These are phyloP conservation scores for Geotrupes spiniger DNA, from an alignment of 2,888 invertebrate species.

Conservation along the genomic window DNA sequence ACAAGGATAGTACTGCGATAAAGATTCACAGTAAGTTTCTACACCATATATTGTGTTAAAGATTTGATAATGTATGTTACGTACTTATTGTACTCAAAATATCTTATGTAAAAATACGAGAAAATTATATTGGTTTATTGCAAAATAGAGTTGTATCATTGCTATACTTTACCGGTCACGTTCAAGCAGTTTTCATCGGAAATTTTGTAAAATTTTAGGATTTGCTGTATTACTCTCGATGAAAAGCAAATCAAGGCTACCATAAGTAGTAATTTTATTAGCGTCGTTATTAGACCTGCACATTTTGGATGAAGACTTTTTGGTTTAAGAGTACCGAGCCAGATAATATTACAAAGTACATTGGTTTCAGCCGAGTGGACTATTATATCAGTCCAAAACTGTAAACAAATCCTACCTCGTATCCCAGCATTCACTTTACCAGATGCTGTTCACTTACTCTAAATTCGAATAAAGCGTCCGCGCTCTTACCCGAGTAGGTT, in stretches of 20 bases:
- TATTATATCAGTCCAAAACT: constrained; percentile 16
- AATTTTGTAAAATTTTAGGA: constrained; percentile 6
- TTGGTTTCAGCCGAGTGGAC: constrained; percentile 11
- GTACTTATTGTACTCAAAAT: no score
- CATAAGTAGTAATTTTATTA: constrained; percentile 4
- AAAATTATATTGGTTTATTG: no score
- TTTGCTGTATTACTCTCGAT: constrained; percentile 5
- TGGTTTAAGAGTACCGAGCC: constrained; percentile 15
- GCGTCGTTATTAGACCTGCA: constrained; percentile 10
- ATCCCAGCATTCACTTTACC: no score
- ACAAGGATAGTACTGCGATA: no score
- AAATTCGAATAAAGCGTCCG: no score
- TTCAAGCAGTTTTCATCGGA: constrained; percentile 10
- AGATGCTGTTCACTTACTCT: no score
- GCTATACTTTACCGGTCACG: constrained; percentile 1
- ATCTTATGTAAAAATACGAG: background rate
- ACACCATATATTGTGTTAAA: no score
- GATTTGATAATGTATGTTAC: no score
- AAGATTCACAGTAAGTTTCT: no score
- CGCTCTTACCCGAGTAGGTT: no score
- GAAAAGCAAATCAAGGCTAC: constrained; percentile 2
- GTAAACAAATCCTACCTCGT: background rate
- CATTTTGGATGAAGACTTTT: constrained; percentile 11
- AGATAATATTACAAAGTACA: constrained; percentile 8
- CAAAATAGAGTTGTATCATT: no score